Evolutionary conservation across 1,140 invertebrate genomes (phyloP).

Genomic region (Arctopsyche grandis): DNA sequence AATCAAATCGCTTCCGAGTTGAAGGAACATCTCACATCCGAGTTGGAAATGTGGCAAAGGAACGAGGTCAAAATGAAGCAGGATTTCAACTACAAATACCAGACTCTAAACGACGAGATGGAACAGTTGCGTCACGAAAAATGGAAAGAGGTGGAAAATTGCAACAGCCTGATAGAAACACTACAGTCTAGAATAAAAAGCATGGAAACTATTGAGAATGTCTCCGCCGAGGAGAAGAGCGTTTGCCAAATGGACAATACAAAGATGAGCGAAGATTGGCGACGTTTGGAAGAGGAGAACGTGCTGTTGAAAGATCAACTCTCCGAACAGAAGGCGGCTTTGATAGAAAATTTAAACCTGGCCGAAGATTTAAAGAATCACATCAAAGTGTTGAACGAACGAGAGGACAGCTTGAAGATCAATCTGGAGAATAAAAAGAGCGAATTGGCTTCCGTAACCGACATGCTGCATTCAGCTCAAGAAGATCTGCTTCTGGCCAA

Average conservation of each 20-base stretch:
- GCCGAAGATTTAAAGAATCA: slow-evolving; percentile 36
- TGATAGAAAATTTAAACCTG: slow-evolving; percentile 12
- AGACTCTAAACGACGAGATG: slow-evolving; percentile 60
- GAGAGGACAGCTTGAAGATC: slow-evolving; percentile 46
- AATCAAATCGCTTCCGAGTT: slow-evolving; percentile 63
- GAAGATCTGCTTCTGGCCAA: slow-evolving; percentile 42
- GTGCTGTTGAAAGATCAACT: slow-evolving; percentile 25
- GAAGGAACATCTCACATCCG: slow-evolving; percentile 61
- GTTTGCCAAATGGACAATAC: slow-evolving; percentile 44
- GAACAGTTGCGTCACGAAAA: slow-evolving; percentile 57
- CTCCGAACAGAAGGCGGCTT: slow-evolving; percentile 35
- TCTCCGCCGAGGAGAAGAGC: slow-evolving; percentile 27
- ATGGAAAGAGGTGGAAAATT: slow-evolving; percentile 48
- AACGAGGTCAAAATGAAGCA: slow-evolving; percentile 58
- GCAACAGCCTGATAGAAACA: slow-evolving; percentile 42
- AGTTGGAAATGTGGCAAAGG: slow-evolving; percentile 60
- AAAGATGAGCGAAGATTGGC: slow-evolving; percentile 46
- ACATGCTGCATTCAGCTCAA: slow-evolving; percentile 52
- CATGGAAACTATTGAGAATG: slow-evolving; percentile 30
- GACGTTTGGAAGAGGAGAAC: slow-evolving; percentile 48
- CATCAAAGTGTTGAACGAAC: slow-evolving; percentile 45
- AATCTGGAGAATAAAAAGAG: slow-evolving; percentile 50
- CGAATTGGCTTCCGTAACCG: slow-evolving; percentile 45
- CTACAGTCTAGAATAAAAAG: slow-evolving; percentile 44
- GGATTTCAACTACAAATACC: slow-evolving; percentile 58